These are phyloP conservation scores for Eumaeus atala DNA, from an alignment of 1,140 invertebrate species.

Conservation along the genomic window DNA sequence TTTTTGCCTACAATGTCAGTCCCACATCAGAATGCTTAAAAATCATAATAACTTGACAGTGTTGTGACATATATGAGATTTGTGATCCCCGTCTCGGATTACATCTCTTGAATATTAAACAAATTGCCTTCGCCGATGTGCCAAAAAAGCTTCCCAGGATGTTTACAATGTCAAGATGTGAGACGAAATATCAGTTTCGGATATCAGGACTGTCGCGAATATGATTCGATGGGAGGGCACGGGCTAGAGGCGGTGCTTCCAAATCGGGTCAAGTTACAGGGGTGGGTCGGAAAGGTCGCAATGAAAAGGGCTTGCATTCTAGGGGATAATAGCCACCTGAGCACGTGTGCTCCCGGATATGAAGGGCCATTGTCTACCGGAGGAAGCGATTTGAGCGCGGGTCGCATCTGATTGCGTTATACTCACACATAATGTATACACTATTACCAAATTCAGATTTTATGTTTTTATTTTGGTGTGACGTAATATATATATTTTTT, in stretches of 20 bases:
- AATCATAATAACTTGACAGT: no score
- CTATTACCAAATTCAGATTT: background rate
- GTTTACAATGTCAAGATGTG: constrained; percentile 40
- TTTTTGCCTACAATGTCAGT: no score
- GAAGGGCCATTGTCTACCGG: constrained; percentile 58
- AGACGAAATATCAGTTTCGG: constrained; percentile 46
- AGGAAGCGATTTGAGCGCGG: constrained; percentile 62
- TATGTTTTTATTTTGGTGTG: no score
- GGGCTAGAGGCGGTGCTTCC: constrained; percentile 47
- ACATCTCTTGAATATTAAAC: no score
- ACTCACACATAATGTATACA: background rate
- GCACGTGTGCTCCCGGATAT: constrained; percentile 69
- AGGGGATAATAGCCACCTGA: constrained; percentile 67
- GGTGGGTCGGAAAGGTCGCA: constrained; percentile 49
- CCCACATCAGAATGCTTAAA: no score
- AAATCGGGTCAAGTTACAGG: constrained; percentile 67
- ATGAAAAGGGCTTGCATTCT: constrained; percentile 41
- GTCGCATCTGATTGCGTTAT: constrained; percentile 34
- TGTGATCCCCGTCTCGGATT: no score
- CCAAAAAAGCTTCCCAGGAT: constrained; percentile 24
- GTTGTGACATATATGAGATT: no score
- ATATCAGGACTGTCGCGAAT: constrained; percentile 34
- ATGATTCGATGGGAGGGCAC: constrained; percentile 54
- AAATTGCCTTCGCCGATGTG: no score
- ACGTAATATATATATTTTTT: no score